A percentile compares a stretch with the other conserved stretches of the same genome.
Evolutionary conservation across 2,797 vertebrate genomes (phyloP).

Genomic region (Bucorvus abyssinicus): DNA sequence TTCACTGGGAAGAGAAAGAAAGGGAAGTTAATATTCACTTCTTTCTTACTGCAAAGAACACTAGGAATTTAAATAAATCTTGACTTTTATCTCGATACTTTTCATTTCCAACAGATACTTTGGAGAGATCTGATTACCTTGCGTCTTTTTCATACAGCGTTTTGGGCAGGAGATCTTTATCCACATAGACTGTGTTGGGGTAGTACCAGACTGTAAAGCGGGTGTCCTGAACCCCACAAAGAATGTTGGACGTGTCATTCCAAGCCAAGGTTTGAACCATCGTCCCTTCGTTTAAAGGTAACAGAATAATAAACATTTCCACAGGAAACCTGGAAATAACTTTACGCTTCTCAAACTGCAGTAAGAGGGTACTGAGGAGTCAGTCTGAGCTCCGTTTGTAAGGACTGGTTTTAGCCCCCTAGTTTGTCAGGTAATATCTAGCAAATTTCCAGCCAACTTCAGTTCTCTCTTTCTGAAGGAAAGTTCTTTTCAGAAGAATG

Average conservation of each 20-base stretch:
- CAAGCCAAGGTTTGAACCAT: conserved; percentile 94
- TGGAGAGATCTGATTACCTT: conserved; percentile 74
- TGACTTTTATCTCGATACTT: rapidly evolving
- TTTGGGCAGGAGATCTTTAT: conserved; percentile 90
- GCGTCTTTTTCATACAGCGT: conserved; percentile 87
- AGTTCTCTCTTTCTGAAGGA: neutral
- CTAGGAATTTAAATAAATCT: neutral
- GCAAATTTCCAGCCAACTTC: neutral
- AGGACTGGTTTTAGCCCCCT: neutral
- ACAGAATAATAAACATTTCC: neutral
- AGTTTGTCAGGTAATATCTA: neutral
- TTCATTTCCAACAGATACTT: neutral
- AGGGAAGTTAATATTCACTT: neutral
- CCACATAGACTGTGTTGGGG: conserved; percentile 87
- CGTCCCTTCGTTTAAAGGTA: conserved; percentile 78
- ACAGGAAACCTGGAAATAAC: neutral
- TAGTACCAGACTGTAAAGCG: conserved; percentile 92
- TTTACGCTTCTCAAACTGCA: neutral
- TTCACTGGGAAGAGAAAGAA: conserved; percentile 76
- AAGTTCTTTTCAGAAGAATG: neutral
- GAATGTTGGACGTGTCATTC: conserved; percentile 90
- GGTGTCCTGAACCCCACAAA: conserved; percentile 91
- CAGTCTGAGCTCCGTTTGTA: neutral
- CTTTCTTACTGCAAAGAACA: neutral
- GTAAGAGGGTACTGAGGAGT: neutral